Base-by-base conservation (phyloP, 2,888 invertebrate species). In the Dicyrtoma fusca region DNA sequence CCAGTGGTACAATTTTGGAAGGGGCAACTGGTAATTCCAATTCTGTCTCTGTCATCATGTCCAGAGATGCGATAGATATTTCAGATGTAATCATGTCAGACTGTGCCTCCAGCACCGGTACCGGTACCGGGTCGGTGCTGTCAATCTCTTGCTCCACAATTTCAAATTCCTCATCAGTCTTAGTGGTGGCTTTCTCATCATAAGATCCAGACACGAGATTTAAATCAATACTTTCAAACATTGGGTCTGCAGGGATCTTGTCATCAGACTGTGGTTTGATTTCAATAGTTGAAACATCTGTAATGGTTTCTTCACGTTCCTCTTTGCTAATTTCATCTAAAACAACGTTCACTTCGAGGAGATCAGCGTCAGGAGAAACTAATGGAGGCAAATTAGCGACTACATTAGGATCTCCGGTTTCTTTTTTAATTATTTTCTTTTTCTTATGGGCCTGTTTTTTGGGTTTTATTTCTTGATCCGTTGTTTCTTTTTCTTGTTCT, bases 121-220 rank as follows among this genome's bases (percentile, higher is more conserved):
- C 10, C n/a, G n/a, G 19, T 59, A 26, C 34, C 26, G 8, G 21
- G 17, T 34, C 42, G 51, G 34, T 14, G 59, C 1, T 61, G 42
- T 65, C 57, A 25, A 14, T 57, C 23, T 23, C 11, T 5, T 34
- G 26, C 3, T 51, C 42, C 53, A 66, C 42, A n/a, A 66, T 53
- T 53, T 66, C 66, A 66, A 66, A 66, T 8, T 66, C 66, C 2
- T 53, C 66, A 26, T 66, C 53, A 66, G 17, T 66, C 19, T 34
- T 34, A 34, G 8, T 34, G 4, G 8, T 8, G 6, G 34, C 34
- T 26, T 17, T 26, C 25, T 13, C 14, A 26, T 13, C 13, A 26
- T 57, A 5, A 26, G 57, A 57, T 14, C 2, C n/a, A n/a, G n/a
- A n/a, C n/a, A n/a, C 13, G 25, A 42, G 42, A 61, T 21, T 53